Conservation (phyloP, 2,888 invertebrate genomes). For the Gibbula magus region DNA sequence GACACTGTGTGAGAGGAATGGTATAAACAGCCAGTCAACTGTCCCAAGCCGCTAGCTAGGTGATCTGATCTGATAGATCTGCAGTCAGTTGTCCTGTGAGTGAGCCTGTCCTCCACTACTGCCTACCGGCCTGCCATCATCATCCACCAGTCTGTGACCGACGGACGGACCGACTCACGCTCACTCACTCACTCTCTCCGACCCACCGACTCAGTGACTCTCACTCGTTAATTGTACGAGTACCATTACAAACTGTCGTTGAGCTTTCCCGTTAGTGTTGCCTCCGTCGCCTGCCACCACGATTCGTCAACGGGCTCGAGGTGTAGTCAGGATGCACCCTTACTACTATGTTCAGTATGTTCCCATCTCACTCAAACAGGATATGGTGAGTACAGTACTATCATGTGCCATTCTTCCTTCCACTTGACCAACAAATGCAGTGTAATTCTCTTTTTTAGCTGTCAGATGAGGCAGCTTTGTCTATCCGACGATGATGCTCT, state of each 20-base stretch:
- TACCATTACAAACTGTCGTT: constrained; percentile 25
- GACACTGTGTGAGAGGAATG: constrained; percentile 1
- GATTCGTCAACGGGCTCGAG: constrained; percentile 22
- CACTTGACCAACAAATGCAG: background rate
- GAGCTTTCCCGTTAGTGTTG: constrained; percentile 19
- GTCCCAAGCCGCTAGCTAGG: constrained; percentile 6
- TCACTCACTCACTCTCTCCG: background rate
- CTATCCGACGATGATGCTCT: background rate
- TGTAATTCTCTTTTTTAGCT: constrained; percentile 1
- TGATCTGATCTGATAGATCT: background rate
- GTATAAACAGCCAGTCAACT: constrained; percentile 6
- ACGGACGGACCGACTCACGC: too few relatives aligned
- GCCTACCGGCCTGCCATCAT: too few relatives aligned
- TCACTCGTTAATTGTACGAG: constrained; percentile 24
- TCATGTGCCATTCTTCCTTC: background rate
- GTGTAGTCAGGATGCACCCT: constrained; percentile 60
- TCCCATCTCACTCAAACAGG: constrained; percentile 63
- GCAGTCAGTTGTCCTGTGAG: too few relatives aligned
- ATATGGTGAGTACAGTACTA: constrained; percentile 51
- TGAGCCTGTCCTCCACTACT: too few relatives aligned
- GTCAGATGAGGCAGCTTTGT: background rate
- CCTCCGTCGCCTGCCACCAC: constrained; percentile 7
- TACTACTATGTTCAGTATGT: constrained; percentile 70
- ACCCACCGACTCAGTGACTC: background rate
- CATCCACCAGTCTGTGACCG: too few relatives aligned